Evolutionary conservation across 2,888 invertebrate species (phyloP), one percentile per base, ranked within the genome.

Genomic region (Cosmia trapezina): DNA sequence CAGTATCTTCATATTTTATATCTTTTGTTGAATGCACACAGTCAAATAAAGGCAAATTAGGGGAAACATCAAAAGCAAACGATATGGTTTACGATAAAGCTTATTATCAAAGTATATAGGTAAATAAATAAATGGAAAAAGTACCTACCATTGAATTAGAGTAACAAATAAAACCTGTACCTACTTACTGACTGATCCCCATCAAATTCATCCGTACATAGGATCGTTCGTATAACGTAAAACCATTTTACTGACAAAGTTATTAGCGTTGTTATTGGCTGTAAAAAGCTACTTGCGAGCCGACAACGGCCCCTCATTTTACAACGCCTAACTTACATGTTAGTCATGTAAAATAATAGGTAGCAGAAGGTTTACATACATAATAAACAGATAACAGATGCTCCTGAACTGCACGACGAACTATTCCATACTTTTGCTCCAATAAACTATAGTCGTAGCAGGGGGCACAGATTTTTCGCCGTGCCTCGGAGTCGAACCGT

Each of bases 211-310:
- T 61, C 60, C 76, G 51, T 66, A 68, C 68, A 17, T 67, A 61
- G 28, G 60, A 76, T 59, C 80, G 79, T 87, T 87, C 85, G 84
- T 82, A 78, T 73, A 70, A 80, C 83, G 79, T 87, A 89, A 91
- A 92, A 88, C 83, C 86, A 81, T 89, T 90, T 89, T 88, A 91
- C 88, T 87, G 88, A 86, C 88, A 83, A 87, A 89, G 91, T 89
- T 92, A 92, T 91, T 91, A 90, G 88, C 89, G 78, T 80, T 80
- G 88, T 90, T 90, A 91, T 90, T 87, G 91, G 88, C 86, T 85
- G 89, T 93, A 91, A 93, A 91, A 92, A 87, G 85, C 82, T 88
- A 85, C 84, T 86, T 83, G 87, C 75, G 83, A 86, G 86, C 86
- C 84, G 87, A 86, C 86, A 87, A 88, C 85, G 83, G 81, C 85